Base-by-base conservation (phyloP, 2,888 invertebrate genomes). In the Apamea anceps region DNA sequence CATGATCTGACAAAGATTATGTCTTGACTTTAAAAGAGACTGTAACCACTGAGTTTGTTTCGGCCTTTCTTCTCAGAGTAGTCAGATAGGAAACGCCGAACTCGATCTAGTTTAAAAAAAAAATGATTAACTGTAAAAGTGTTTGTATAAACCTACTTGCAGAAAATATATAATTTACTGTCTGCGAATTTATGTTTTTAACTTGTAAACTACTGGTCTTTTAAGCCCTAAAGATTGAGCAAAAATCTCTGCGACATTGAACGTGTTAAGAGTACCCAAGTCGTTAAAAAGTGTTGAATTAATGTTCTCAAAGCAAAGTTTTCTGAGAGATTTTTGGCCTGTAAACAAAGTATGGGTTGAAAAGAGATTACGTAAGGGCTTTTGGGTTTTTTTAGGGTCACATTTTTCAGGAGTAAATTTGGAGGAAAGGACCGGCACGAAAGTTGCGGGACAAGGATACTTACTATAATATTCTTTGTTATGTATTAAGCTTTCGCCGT, bases 341-440 rank as follows among this genome's bases (percentile, higher is more conserved):
- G 86, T 84, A 82, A 82, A 84, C 89, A 90, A 86, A 89, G 72
- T 89, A 86, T 86, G 85, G 81, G 84, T 88, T 82, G 80, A 81
- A 89, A 88, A 81, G 79, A 82, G 75, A 80, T 88, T 88, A 85
- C 87, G 74, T 87, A 75, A 84, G 79, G 76, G 63, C 71, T 70
- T 82, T 81, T 72, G 66, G 70, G 74, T 72, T 84, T 88, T 81
- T 80, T 80, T 76, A 74, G 65, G 76, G 68, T 51, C 74, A 72
- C 70, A 81, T 79, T 81, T 88, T 79, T 74, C 45, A 32, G 68
- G 54, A 42, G 65, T 86, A 63, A 66, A 85, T 88, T 80, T 72
- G 57, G 66, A 62, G 70, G 63, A 75, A 75, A 73, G 77, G 67
- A 42, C 65, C 60, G 60, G 10, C 72, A n/a, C 21, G 45, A 77